Percentiles rank a stretch among this genome's conserved stretches.
Conservation (phyloP, 2,888 invertebrate species). For the Nezara viridula region DNA sequence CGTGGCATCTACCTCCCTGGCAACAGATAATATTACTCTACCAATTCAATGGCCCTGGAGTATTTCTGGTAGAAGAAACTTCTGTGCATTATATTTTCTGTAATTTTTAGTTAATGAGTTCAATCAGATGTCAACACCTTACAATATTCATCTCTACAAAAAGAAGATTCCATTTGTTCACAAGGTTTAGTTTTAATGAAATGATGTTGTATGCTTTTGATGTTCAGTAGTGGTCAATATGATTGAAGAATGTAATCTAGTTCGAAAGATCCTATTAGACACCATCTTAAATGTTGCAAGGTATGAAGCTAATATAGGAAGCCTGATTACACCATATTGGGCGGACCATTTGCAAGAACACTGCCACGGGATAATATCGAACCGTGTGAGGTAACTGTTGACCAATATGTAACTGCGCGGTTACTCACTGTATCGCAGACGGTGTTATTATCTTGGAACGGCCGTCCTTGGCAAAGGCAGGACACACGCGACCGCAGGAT, state of each 20-base stretch:
- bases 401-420: neutral
- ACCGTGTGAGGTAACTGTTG: neutral
- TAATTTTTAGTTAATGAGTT: too few relatives aligned
- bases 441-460: neutral
- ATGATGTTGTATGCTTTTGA: neutral
- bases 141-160: too few relatives aligned
- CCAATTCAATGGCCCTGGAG: too few relatives aligned
- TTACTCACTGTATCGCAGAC: neutral
- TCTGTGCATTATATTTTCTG: too few relatives aligned
- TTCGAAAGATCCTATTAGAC: neutral
- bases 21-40: too few relatives aligned
- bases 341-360: neutral
- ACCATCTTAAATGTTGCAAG: neutral
- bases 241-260: neutral
- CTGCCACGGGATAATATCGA: neutral
- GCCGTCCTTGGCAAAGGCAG: neutral
- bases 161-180: neutral
- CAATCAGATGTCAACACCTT: too few relatives aligned
- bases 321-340: neutral
- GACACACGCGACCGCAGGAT: constrained; percentile 9
- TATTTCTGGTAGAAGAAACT: too few relatives aligned
- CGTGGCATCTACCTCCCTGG: too few relatives aligned
- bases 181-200: too few relatives aligned
- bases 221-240: neutral
- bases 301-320: neutral